Conservation (phyloP, 2,113 vertebrate genomes). For the Cricetomys ansorgei region DNA sequence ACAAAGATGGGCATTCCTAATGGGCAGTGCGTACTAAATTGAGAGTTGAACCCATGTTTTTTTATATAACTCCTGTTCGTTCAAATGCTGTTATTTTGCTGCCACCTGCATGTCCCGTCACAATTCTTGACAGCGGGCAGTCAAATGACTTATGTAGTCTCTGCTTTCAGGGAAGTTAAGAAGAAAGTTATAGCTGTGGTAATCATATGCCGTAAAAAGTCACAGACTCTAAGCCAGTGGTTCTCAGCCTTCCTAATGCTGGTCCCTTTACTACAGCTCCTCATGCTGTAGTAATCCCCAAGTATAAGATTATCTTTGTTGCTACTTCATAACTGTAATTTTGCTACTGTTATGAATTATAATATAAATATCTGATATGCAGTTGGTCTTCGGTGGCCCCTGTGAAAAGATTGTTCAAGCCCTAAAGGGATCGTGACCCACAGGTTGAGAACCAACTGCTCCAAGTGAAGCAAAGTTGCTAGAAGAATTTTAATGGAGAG, state of each 20-base stretch:
- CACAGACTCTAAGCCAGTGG: background rate
- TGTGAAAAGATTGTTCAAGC: no score
- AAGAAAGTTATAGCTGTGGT: background rate
- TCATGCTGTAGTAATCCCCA: no score
- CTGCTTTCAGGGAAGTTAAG: background rate
- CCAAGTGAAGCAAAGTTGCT: constrained; percentile 9
- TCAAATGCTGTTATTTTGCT: background rate
- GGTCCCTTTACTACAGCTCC: no score
- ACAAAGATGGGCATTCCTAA: background rate
- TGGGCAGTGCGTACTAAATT: background rate
- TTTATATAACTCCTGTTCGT: background rate
- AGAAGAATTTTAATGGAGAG: background rate
- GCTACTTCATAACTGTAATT: no score
- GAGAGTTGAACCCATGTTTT: background rate
- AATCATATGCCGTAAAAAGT: background rate
- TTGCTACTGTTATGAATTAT: no score
- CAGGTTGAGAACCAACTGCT: no score
- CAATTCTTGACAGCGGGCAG: background rate
- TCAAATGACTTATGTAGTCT: background rate
- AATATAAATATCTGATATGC: no score
- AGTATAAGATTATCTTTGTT: no score
- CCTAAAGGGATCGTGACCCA: no score
- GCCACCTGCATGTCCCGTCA: background rate
- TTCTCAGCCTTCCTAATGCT: no score
- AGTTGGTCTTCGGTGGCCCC: no score